Conservation (phyloP, 2,888 invertebrate genomes). For the Dromius quadrimaculatus region DNA sequence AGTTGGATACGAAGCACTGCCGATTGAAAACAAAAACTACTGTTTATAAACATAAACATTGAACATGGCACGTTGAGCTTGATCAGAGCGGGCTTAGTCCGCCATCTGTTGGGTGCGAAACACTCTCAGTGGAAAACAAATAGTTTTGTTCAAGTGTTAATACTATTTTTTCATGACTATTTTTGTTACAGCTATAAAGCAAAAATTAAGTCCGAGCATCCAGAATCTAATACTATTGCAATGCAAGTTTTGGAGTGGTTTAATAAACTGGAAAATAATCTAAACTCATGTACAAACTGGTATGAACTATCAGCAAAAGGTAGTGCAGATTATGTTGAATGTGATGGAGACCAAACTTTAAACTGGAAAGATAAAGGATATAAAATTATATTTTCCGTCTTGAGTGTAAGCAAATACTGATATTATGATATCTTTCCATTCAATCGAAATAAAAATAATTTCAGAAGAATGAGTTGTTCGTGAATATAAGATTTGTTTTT, state of each 20-base stretch:
- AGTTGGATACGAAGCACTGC: too few relatives aligned
- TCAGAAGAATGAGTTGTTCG: neutral
- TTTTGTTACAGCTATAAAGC: constrained; percentile 41
- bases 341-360: constrained; percentile 77
- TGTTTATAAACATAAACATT: too few relatives aligned
- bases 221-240: constrained; percentile 54
- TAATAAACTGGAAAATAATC: constrained; percentile 61
- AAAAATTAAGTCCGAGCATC: constrained; percentile 30
- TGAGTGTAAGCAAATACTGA: constrained; percentile 76
- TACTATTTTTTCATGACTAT: too few relatives aligned
- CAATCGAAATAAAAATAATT: neutral
- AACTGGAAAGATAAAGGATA: constrained; percentile 84
- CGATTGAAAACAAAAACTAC: too few relatives aligned
- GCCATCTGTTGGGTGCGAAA: too few relatives aligned
- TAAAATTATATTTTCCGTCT: constrained; percentile 74
- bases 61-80: too few relatives aligned
- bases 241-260: constrained; percentile 61
- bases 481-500: too few relatives aligned
- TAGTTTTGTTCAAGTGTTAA: too few relatives aligned
- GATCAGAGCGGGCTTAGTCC: too few relatives aligned
- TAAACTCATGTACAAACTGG: constrained; percentile 75
- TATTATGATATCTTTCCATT: neutral
- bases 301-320: constrained; percentile 76
- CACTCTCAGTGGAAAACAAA: too few relatives aligned
- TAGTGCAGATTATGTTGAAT: constrained; percentile 73